Evolutionary conservation across 2,888 invertebrate genomes (phyloP).

Genomic region (Lochmaea capreae): DNA sequence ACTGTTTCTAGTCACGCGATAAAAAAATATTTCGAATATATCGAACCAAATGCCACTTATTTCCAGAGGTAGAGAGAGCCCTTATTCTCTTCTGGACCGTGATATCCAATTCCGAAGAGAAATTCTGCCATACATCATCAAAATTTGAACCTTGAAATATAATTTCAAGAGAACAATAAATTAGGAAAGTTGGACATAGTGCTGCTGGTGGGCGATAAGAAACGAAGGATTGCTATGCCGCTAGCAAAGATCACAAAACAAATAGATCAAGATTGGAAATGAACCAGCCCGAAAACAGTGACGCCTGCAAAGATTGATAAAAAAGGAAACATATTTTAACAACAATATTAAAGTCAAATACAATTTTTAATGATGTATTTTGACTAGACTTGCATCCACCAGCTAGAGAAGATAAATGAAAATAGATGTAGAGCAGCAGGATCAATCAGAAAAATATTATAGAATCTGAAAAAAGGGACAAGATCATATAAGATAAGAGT

Average conservation of each 20-base stretch:
- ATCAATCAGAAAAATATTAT: too few relatives aligned
- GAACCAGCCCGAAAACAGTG: conserved; percentile 55
- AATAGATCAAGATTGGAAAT: conserved; percentile 65
- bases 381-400: too few relatives aligned
- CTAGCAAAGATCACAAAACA: conserved; percentile 66
- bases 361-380: neutral
- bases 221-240: conserved; percentile 62
- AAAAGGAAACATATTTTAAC: too few relatives aligned
- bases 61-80: conserved; percentile 13
- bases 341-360: too few relatives aligned
- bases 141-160: conserved; percentile 66
- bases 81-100: conserved; percentile 34
- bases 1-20: conserved; percentile 12
- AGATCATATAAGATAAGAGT: too few relatives aligned
- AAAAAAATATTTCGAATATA: conserved; percentile 22
- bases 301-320: conserved; percentile 13
- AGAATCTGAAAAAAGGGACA: too few relatives aligned
- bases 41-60: conserved; percentile 28
- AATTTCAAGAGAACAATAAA: conserved; percentile 63
- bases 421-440: too few relatives aligned
- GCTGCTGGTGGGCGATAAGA: conserved; percentile 63
- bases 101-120: conserved; percentile 65
- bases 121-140: conserved; percentile 63
- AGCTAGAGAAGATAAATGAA: too few relatives aligned
- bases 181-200: conserved; percentile 51